Evolutionary conservation across 2,888 invertebrate genomes (phyloP), one percentile per base, ranked within the genome.

Genomic region (Eupeodes luniger): DNA sequence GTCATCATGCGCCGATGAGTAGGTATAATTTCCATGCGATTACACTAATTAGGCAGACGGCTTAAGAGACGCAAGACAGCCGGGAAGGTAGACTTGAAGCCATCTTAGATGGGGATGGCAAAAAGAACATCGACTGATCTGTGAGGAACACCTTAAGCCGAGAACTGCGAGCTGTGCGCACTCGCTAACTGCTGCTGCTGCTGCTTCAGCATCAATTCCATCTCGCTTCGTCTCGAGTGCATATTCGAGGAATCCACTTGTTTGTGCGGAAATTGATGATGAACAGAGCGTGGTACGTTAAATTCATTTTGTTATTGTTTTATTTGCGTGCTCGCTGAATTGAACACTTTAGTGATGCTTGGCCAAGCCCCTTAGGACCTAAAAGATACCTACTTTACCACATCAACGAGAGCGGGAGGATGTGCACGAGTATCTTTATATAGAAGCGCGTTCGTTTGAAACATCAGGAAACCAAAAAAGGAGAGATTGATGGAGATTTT

Each of bases 241-340:
- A 78, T 66, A 62, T 61, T 27, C 27, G 59, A 79, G 84, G 80
- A 89, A 89, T 89, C 85, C 89, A 89, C 89, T 89, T 89, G 89
- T 89, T 89, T 85, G 82, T 89, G 88, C 88, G 89, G 89, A 89
- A 89, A 89, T 85, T 89, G 88, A 89, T 85, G 89, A 89, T 89
- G 81, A 79, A 75, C 81, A 5, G 72, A 78, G 70, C 70, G 78
- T 85, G 85, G 74, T 81, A 76, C 72, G 82, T 59, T 55, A 44
- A n/a, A 16, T 64, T 19, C 14, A 47, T 47, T 6, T 47, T 16
- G 12, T 64, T 36, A 27, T 62, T 53, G 51, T 55, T 55, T 67
- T 19, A 55, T 67, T 77, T 7, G 12, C 55, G 19, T 51, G 59
- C n/a, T 66, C 47, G 66, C 40, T 62, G 57, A 67, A 87, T 81